Evolutionary conservation across 2,888 invertebrate species (phyloP), one percentile per base, ranked within the genome.

Genomic region (Mythimna albipuncta): DNA sequence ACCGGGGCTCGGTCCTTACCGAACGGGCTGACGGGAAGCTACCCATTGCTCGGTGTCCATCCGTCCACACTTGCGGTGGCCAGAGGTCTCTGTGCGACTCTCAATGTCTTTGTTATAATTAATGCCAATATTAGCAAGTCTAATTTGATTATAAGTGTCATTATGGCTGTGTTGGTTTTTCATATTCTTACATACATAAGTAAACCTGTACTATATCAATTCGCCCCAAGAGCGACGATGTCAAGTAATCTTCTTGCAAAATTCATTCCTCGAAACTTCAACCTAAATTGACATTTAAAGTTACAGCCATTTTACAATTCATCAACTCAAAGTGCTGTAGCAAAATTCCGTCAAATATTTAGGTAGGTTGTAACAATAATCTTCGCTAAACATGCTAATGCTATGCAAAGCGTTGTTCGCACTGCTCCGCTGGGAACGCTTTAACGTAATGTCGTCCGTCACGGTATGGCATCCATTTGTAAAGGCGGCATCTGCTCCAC

Each of bases 401-500:
- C 66, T 79, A 85, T 82, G 80, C 82, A 84, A 81, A 85, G 62
- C 73, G 64, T 72, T 71, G 74, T 84, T 85, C 74, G 71, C 75
- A 70, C 64, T 52, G 63, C 64, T 62, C 76, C 44, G 59, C 21
- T 54, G 83, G 71, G 69, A 73, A 41, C 73, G 38, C 74, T 83
- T 74, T 54, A 57, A 57, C 41, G 26, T 75, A 69, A 81, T 74
- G 66, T 75, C 80, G 77, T 83, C 73, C 68, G 73, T 82, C 81
- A 81, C 78, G 65, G 68, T 21, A 62, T 75, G 75, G 85, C 84
- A 90, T 82, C 76, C 77, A 86, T 89, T 88, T 87, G 85, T 89
- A 86, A 85, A 77, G 80, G 89, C 87, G 83, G 79, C 92, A 91
- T 88, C 91, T 92, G 92, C 64, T 79, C 47, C 73, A 71, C 88